Percentiles rank a stretch among this genome's conserved stretches.
Conservation (phyloP, 2,888 invertebrate genomes). For the Lasioglossum calceatum region DNA sequence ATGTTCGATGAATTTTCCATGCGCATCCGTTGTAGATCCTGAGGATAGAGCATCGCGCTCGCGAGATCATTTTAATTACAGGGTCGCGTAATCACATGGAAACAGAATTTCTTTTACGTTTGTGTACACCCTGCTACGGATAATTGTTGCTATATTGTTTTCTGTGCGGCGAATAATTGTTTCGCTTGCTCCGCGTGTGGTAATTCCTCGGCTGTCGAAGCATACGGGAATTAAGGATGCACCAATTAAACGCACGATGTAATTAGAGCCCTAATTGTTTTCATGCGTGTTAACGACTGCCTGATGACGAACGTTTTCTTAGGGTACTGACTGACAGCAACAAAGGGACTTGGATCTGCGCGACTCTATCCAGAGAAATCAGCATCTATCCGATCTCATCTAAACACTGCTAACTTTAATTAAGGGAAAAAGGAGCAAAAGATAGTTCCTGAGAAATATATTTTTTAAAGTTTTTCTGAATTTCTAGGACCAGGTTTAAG, state of each 20-base stretch:
- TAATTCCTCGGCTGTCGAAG: constrained; percentile 21
- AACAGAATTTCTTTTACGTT: constrained; percentile 29
- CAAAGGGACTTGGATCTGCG: too few species aligned
- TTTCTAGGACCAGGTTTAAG: background rate
- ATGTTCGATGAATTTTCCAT: constrained; percentile 40
- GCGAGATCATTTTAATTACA: constrained; percentile 46
- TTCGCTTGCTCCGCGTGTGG: background rate
- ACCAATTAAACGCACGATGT: constrained; percentile 1
- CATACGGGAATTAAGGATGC: background rate
- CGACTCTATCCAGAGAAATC: background rate
- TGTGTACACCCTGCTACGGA: background rate
- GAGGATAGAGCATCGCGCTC: constrained; percentile 14
- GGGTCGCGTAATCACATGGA: constrained; percentile 39
- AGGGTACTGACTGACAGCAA: background rate
- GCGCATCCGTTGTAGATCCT: constrained; percentile 21
- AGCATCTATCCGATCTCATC: background rate
- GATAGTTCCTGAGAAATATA: background rate
- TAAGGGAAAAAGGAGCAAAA: too few species aligned
- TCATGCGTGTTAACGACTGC: constrained; percentile 3
- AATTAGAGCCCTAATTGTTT: constrained; percentile 30
- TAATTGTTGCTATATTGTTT: constrained; percentile 8
- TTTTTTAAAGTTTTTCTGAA: background rate
- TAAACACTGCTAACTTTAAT: background rate
- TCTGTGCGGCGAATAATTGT: constrained; percentile 32
- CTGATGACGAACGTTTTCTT: constrained; percentile 6